Percentiles rank a stretch among this genome's conserved stretches.
These are phyloP conservation scores for Bicyclus anynana DNA, from an alignment of 1,140 invertebrate species.

Conservation along the genomic window DNA sequence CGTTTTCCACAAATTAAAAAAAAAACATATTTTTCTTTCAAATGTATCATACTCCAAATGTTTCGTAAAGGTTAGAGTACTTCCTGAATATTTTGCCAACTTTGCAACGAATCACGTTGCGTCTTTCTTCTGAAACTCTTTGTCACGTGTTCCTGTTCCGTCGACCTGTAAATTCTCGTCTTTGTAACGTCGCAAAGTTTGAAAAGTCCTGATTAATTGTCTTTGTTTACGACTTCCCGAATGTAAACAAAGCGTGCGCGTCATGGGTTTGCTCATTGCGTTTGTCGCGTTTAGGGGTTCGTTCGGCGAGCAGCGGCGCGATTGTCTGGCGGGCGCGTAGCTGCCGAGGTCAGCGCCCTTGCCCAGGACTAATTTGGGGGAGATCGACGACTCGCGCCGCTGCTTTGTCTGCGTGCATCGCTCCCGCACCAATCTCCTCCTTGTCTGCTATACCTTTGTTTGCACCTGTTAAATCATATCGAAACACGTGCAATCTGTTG, in stretches of 20 bases:
- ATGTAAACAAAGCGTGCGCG: slow-evolving; percentile 18
- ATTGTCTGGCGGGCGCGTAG: slow-evolving; percentile 34
- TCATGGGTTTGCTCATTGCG: slow-evolving; percentile 5
- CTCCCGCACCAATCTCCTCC: slow-evolving; percentile 28
- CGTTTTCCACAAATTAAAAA: too few relatives aligned
- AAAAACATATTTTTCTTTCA: too few relatives aligned
- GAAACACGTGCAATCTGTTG: background rate
- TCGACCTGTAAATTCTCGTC: too few relatives aligned
- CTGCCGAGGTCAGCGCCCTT: slow-evolving; percentile 64
- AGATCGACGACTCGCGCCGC: slow-evolving; percentile 68
- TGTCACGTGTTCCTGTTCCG: too few relatives aligned
- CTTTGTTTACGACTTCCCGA: slow-evolving; percentile 8
- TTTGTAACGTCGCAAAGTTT: too few relatives aligned
- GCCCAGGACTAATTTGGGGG: slow-evolving; percentile 74
- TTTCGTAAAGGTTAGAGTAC: too few relatives aligned
- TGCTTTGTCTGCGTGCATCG: slow-evolving; percentile 67
- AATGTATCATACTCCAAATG: too few relatives aligned
- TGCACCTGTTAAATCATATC: background rate
- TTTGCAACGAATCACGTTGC: too few relatives aligned
- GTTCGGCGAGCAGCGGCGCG: slow-evolving; percentile 18
- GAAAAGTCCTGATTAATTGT: background rate
- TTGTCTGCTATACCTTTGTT: slow-evolving; percentile 11
- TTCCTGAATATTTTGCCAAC: too few relatives aligned
- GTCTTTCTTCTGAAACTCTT: too few relatives aligned
- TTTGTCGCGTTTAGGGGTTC: slow-evolving; percentile 16